These are phyloP conservation scores for Tortrix viridana DNA, from an alignment of 2,888 invertebrate genomes.

Conservation along the genomic window DNA sequence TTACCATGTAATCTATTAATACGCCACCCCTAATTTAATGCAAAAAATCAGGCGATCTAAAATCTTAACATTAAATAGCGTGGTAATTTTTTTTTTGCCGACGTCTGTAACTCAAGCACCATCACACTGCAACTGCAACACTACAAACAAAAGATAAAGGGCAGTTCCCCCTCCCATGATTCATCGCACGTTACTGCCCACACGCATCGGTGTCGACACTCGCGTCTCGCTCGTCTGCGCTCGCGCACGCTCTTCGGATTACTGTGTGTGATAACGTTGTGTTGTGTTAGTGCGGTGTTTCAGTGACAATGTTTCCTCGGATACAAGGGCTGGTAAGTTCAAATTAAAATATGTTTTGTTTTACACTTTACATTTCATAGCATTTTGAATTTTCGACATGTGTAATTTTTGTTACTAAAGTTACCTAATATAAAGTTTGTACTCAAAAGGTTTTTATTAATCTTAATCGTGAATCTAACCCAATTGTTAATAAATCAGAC, in stretches of 20 bases:
- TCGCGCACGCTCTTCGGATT: constrained; percentile 36
- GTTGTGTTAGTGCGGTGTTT: constrained; percentile 47
- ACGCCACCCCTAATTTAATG: no score
- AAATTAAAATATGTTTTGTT: no score
- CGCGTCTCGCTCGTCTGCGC: constrained; percentile 54
- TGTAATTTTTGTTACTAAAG: not conserved
- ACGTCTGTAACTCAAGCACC: not conserved
- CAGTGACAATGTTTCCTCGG: constrained; percentile 74
- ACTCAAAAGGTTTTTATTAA: not conserved
- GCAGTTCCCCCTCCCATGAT: constrained; percentile 21
- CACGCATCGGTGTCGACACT: constrained; percentile 47
- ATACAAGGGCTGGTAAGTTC: constrained; percentile 78
- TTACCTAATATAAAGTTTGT: no score
- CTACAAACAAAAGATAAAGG: constrained; percentile 34
- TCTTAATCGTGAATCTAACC: not conserved
- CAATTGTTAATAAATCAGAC: constrained; percentile 13
- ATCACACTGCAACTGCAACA: not conserved
- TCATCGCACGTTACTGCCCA: constrained; percentile 14
- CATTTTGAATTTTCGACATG: constrained; percentile 8
- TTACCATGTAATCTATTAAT: no score
- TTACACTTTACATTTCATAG: not conserved
- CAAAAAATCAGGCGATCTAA: no score
- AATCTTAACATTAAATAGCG: no score
- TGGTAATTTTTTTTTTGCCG: no score
- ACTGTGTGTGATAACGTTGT: constrained; percentile 53